These are phyloP conservation scores for Macropodus opercularis DNA, from an alignment of 2,797 vertebrate genomes.

Conservation along the genomic window DNA sequence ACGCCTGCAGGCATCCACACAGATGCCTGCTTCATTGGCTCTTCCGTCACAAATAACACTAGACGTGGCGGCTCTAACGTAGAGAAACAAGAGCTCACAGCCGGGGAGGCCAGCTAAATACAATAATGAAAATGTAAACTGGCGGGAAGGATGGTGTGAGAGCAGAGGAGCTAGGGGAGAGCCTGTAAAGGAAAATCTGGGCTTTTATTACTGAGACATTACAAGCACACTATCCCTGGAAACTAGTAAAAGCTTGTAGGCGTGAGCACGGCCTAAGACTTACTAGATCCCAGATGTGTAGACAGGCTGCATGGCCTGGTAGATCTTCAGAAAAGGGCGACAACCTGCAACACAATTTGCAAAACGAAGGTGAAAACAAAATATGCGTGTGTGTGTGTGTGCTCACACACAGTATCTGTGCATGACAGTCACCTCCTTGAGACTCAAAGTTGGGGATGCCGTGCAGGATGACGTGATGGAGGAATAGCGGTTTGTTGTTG, in stretches of 20 bases:
- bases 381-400: not conserved
- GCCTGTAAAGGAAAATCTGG: constrained; percentile 62
- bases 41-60: constrained; percentile 62
- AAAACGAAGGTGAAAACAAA: not conserved
- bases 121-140: constrained; percentile 55
- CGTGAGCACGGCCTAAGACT: constrained; percentile 65
- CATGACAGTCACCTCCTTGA: constrained; percentile 85
- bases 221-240: constrained; percentile 56
- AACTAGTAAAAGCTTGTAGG: constrained; percentile 66
- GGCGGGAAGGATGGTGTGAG: constrained; percentile 38
- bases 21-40: constrained; percentile 66
- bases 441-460: constrained; percentile 98
- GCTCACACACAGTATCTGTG: not conserved
- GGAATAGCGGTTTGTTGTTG: constrained; percentile 98
- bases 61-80: constrained; percentile 48
- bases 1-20: constrained; percentile 52
- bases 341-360: constrained; percentile 84
- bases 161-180: constrained; percentile 33
- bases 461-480: constrained; percentile 98
- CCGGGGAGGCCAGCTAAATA: constrained; percentile 65
- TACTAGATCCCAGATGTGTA: constrained; percentile 99
- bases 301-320: constrained; percentile 98
- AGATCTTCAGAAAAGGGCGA: constrained; percentile 97
- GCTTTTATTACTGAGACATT: constrained; percentile 63
- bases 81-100: constrained; percentile 61